A percentile compares a stretch with the other conserved stretches of the same genome.
phyloP scores from a whole-genome alignment of 2,113 vertebrate species.

The Probosciger aterrimus region DNA sequence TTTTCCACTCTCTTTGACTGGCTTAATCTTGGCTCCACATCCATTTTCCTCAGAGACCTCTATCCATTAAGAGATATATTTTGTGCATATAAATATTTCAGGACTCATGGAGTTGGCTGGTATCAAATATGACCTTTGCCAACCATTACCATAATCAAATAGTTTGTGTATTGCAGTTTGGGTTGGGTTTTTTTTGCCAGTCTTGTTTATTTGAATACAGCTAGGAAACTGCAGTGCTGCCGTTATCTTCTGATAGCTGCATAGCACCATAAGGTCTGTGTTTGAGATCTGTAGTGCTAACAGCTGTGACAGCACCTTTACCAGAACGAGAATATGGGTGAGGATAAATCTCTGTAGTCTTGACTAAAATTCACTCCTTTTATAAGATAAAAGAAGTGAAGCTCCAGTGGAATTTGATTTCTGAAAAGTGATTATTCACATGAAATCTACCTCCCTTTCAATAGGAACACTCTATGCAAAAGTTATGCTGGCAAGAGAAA shows the following conservation, averaged over 20 bases:
- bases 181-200: background rate
- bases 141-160: background rate
- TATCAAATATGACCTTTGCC: conserved; percentile 18
- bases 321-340: background rate
- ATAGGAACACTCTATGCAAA: background rate
- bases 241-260: background rate
- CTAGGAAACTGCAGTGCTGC: background rate
- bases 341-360: background rate
- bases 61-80: background rate
- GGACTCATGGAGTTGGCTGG: background rate
- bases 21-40: background rate
- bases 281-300: background rate
- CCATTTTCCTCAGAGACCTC: background rate
- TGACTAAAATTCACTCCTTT: background rate
- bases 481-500: background rate
- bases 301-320: background rate
- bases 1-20: background rate
- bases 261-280: background rate
- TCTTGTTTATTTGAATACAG: background rate
- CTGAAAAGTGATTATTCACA: background rate
- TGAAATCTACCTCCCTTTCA: background rate
- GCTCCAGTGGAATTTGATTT: background rate
- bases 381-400: background rate
- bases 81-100: conserved; percentile 13
- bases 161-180: background rate